Evolutionary conservation across 2,113 vertebrate species (phyloP), one percentile per base, ranked within the genome.

Genomic region (Gymnarchus niloticus): DNA sequence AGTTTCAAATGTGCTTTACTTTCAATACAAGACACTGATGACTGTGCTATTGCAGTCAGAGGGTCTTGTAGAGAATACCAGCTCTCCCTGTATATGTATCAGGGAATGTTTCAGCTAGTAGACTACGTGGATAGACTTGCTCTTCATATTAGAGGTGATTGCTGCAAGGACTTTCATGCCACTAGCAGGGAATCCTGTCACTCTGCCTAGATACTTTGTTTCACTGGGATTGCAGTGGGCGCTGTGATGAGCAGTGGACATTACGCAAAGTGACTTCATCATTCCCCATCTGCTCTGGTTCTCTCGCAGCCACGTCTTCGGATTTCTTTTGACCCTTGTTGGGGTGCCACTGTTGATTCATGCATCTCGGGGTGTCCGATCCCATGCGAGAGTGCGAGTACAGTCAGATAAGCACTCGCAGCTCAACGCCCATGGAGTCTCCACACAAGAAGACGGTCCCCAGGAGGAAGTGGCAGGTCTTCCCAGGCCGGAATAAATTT

Each of bases 371-470:
- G 92, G 95, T 95, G 86, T 95, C 96, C 90, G 97, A 97, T 94
- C 96, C 97, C 93, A 97, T 97, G 96, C 96, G 96, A 96, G 98
- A 99, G 94, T 98, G 98, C 92, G 97, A 99, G 93, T 99, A 99
- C 93, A 98, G 97, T 91, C 97, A 99, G 91, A 98, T 99, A 91
- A 97, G 96, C 94, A 99, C 97, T 90, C 97, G 96, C 91, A 97
- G 96, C 94, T 97, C 97, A 88, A 98, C 97, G 85, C 96, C 97
- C 88, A 98, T 99, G 97, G 97, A 99, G 96, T 98, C 97, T 91
- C 96, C 97, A 65, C 96, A 96, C 93, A 96, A 96, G 94, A 98
- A 96, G 91, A 96, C 94, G 94, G 94, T 90, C 90, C 94, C 94
- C 37, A 96, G 95, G 90, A 96, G 94, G 93, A 99, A 98, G 95